A percentile compares a stretch with the other conserved stretches of the same genome.
Evolutionary conservation across 2,113 vertebrate species (phyloP).

Genomic region (Progne subis): DNA sequence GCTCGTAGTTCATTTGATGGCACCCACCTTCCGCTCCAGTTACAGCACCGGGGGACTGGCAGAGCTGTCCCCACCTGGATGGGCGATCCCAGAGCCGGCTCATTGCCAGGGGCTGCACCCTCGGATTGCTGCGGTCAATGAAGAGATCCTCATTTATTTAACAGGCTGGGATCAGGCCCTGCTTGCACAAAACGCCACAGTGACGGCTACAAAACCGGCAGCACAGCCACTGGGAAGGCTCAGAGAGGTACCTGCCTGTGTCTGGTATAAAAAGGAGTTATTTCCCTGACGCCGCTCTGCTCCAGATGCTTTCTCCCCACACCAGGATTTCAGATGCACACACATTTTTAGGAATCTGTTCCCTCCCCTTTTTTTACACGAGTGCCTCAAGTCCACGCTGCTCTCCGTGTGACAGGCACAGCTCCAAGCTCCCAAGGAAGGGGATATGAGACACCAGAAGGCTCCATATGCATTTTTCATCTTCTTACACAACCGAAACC

Average conservation of each 20-base stretch:
- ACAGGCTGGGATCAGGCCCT: neutral
- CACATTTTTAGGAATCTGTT: neutral
- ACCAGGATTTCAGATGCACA: neutral
- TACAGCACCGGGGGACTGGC: neutral
- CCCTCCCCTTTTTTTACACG: neutral
- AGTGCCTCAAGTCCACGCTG: neutral
- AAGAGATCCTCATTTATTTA: neutral
- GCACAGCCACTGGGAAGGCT: neutral
- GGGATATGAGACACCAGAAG: neutral
- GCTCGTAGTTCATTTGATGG: neutral
- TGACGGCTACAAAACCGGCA: neutral
- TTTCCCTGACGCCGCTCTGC: neutral
- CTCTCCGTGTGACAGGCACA: neutral
- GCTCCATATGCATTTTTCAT: slow-evolving; percentile 14
- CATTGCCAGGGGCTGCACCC: neutral
- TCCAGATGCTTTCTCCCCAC: rapidly evolving
- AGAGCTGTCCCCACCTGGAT: neutral
- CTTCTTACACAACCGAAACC: slow-evolving; percentile 8
- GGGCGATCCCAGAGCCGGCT: neutral
- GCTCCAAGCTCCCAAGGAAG: slow-evolving; percentile 5
- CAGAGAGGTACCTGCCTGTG: rapidly evolving
- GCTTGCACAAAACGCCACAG: neutral
- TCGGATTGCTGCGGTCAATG: rapidly evolving
- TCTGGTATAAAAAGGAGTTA: rapidly evolving
- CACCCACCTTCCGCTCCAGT: neutral